Evolutionary conservation across 2,113 vertebrate genomes (phyloP).

Genomic region (Gasterosteus aculeatus): DNA sequence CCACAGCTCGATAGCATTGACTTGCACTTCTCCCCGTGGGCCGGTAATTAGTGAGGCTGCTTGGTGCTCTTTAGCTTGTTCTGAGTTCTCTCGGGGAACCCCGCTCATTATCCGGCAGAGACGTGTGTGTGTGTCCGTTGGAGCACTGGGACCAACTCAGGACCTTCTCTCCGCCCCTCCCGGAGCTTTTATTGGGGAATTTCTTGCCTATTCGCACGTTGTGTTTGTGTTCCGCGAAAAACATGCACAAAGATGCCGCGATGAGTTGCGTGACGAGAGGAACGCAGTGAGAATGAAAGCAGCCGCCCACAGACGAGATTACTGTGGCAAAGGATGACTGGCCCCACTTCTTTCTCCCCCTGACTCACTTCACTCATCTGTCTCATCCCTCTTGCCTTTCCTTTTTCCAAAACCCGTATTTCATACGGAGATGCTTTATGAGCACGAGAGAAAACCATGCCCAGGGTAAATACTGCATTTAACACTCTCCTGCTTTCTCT

Average conservation of each 20-base stretch:
- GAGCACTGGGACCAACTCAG: constrained; percentile 6
- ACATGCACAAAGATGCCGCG: constrained; percentile 31
- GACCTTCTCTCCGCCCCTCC: constrained; percentile 23
- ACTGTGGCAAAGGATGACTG: constrained; percentile 60
- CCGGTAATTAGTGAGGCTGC: constrained; percentile 61
- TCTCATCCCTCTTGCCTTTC: constrained; percentile 21
- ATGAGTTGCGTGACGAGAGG: constrained; percentile 31
- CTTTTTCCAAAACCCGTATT: constrained; percentile 40
- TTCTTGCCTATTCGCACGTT: constrained; percentile 47
- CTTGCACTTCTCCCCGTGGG: constrained; percentile 39
- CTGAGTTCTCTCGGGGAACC: constrained; percentile 46
- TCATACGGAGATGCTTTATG: constrained; percentile 30
- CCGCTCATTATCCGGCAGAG: constrained; percentile 31
- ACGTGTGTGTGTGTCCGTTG: constrained; percentile 14
- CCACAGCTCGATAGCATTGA: constrained; percentile 60
- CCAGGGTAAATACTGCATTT: constrained; percentile 22
- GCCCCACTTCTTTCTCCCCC: constrained; percentile 33
- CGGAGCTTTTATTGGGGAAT: constrained; percentile 1
- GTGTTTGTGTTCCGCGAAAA: constrained; percentile 34
- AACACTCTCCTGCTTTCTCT: constrained; percentile 1
- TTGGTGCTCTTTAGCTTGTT: constrained; percentile 46
- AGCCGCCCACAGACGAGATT: constrained; percentile 59
- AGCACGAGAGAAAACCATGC: constrained; percentile 29
- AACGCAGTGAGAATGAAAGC: constrained; percentile 55
- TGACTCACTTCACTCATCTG: constrained; percentile 25